Base-by-base conservation (phyloP, 2,888 invertebrate species). In the Cosmopolites sordidus region DNA sequence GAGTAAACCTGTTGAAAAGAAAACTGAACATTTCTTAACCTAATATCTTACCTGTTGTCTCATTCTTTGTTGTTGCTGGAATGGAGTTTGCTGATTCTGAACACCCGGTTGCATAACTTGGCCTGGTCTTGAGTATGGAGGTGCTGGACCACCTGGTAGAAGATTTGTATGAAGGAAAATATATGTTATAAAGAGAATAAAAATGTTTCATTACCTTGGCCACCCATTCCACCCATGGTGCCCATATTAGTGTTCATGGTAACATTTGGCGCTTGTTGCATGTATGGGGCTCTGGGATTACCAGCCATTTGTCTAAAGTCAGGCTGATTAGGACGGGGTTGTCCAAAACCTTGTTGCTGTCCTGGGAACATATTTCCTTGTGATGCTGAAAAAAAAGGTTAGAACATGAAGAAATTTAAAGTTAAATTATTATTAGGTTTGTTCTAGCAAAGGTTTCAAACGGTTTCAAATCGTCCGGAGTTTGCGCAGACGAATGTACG, bases 241-340 rank as follows among this genome's bases (percentile, higher is more conserved):
- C 84, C 86, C 89, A 90, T 89, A 11, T 88, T 89, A 1, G 83
- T 78, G 52, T 87, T 87, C 91, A 91, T 91, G 1, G 90, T 89
- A 1, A 91, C 91, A 70, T 91, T 92, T 1, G 91, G 90, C 2
- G 89, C 86, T 68, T 73, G 73, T 76, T 86, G 86, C 77, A 86
- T 81, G 63, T 86, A 86, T 30, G 83, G 82, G 1, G 84, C 82
- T 30, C 85, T 60, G 1, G 73, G 71, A 48, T 66, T 64, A 54
- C 72, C 71, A 2, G 64, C 64, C 71, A 74, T 71, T 44, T 69
- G 71, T 37, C 73, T 63, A 58, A 73, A 74, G 59, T 75, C 74
- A 1, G 72, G 68, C 53, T 74, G 71, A 16, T 65, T 65, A 69
- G 77, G 64, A 5, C 77, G 76, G 55, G 79, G 78, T 61, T 78